These are phyloP conservation scores for Eilema griseolum DNA, from an alignment of 2,888 invertebrate species.

Conservation along the genomic window DNA sequence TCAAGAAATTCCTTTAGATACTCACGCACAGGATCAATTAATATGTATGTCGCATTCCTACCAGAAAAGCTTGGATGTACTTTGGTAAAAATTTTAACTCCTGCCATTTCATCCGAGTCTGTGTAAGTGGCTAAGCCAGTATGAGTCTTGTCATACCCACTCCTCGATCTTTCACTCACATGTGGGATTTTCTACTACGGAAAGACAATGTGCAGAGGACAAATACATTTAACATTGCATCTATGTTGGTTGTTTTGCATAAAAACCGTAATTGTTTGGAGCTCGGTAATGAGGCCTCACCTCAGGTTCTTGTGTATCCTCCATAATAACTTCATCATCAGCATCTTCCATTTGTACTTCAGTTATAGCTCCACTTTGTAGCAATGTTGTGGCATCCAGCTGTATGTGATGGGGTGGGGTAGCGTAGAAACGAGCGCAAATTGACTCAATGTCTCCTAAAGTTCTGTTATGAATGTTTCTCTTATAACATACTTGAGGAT, in stretches of 20 bases:
- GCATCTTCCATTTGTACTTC: conserved; percentile 95
- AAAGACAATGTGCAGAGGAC: conserved; percentile 1
- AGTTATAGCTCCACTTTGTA: conserved; percentile 93
- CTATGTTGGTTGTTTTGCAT: background rate
- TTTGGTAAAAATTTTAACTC: too few relatives aligned
- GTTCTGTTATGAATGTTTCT: conserved; percentile 94
- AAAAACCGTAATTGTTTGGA: conserved; percentile 30
- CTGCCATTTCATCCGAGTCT: background rate
- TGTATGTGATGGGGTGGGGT: conserved; percentile 94
- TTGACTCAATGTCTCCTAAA: conserved; percentile 91
- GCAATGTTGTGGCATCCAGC: conserved; percentile 93
- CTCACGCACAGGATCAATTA: too few relatives aligned
- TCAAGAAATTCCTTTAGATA: too few relatives aligned
- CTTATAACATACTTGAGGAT: conserved; percentile 91
- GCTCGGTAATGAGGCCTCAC: conserved; percentile 68
- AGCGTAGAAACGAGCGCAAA: conserved; percentile 90
- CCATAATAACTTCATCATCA: conserved; percentile 78
- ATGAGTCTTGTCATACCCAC: background rate
- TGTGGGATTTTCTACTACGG: background rate
- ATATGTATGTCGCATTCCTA: too few relatives aligned
- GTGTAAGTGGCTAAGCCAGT: background rate
- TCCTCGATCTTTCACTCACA: background rate
- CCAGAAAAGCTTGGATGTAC: too few relatives aligned
- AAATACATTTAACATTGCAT: conserved; percentile 2
- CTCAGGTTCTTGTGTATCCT: conserved; percentile 78